A percentile compares a stretch with the other conserved stretches of the same genome.
phyloP scores from a whole-genome alignment of 2,888 invertebrate species.

The Dasypogon diadema region DNA sequence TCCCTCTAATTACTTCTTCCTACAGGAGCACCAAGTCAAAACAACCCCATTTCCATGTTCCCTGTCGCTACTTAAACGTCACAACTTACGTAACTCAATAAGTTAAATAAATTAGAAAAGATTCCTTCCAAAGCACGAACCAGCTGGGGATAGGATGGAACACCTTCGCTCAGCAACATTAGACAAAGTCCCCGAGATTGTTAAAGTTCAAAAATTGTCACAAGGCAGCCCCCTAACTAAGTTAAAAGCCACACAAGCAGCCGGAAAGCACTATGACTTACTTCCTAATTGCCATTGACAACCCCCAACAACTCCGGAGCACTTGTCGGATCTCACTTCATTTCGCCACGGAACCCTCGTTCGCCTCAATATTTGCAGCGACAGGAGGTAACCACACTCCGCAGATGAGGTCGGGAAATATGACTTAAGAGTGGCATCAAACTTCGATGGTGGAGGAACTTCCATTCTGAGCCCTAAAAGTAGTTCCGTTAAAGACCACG shows the following conservation, averaged over 20 bases:
- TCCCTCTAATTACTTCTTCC: too few species aligned
- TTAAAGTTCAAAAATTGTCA: conserved; percentile 27
- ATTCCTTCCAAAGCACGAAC: neutral
- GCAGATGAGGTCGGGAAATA: neutral
- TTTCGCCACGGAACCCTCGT: neutral
- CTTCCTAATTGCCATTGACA: conserved; percentile 53
- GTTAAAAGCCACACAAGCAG: conserved; percentile 7
- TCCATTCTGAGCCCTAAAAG: neutral
- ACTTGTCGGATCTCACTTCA: conserved; percentile 29
- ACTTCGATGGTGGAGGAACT: conserved; percentile 2
- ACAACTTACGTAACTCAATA: neutral
- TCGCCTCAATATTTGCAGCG: neutral
- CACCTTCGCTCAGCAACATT: neutral
- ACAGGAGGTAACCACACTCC: neutral
- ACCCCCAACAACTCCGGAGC: conserved; percentile 47
- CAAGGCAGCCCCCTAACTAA: neutral
- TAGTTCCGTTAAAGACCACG: neutral
- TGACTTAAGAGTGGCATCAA: conserved; percentile 43
- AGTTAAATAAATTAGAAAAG: neutral
- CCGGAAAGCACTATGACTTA: conserved; percentile 25
- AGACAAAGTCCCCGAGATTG: conserved; percentile 11
- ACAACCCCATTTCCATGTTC: too few species aligned
- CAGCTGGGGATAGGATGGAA: neutral
- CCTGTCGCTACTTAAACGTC: neutral
- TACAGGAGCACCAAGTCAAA: too few species aligned